Evolutionary conservation across 1,140 invertebrate genomes (phyloP).

Genomic region (Battus philenor): DNA sequence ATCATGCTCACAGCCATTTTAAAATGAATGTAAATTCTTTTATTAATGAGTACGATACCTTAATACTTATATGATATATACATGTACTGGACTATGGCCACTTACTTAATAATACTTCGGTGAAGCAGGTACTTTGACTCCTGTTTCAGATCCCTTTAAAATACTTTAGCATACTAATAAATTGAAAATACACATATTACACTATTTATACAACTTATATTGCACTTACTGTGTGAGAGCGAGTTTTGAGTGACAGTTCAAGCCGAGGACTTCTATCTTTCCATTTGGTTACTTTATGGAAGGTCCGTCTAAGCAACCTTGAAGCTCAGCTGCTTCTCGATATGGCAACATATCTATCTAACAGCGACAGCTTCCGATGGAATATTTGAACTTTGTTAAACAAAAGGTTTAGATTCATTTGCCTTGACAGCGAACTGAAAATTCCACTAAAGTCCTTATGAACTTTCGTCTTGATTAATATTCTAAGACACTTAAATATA

Average conservation of each 20-base stretch:
- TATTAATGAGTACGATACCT: background rate
- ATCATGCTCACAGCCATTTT: constrained; percentile 46
- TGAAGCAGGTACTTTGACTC: constrained; percentile 44
- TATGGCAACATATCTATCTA: too few species aligned
- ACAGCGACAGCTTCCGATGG: too few species aligned
- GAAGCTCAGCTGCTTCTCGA: too few species aligned
- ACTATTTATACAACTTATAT: background rate
- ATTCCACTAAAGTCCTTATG: too few species aligned
- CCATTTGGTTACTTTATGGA: too few species aligned
- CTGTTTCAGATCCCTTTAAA: constrained; percentile 10
- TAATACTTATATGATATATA: background rate
- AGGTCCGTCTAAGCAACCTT: too few species aligned
- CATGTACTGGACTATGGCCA: background rate
- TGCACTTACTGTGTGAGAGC: background rate
- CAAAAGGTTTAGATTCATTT: too few species aligned
- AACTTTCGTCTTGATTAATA: too few species aligned
- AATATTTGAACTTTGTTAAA: too few species aligned
- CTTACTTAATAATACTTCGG: background rate
- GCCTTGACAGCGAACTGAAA: too few species aligned
- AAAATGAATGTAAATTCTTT: constrained; percentile 24
- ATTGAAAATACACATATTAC: background rate
- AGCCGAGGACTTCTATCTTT: too few species aligned
- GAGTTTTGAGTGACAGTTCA: background rate
- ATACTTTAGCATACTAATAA: background rate
- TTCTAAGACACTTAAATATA: too few species aligned